A percentile compares a stretch with the other conserved stretches of the same genome.
Conservation (phyloP, 2,113 vertebrate species). For the Sinocyclocheilus maitianheensis region DNA sequence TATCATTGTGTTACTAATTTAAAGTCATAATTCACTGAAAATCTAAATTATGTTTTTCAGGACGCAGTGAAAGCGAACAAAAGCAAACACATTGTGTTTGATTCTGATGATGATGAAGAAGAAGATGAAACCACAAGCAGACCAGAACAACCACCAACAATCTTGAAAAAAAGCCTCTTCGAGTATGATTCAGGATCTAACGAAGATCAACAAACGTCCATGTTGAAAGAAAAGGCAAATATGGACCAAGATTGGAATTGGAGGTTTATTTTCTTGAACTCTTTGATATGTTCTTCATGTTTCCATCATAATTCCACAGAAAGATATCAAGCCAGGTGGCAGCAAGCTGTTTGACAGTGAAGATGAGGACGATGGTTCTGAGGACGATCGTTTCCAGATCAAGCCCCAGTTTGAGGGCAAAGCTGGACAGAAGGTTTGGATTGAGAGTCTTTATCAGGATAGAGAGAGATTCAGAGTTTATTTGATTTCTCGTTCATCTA, state of each 20-base stretch:
- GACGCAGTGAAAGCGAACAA: conserved; percentile 71
- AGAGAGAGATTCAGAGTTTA: neutral
- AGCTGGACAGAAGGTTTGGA: conserved; percentile 88
- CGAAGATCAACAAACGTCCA: conserved; percentile 49
- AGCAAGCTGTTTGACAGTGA: conserved; percentile 84
- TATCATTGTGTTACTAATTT: neutral
- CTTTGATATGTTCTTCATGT: neutral
- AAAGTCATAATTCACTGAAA: neutral
- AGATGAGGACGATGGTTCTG: conserved; percentile 70
- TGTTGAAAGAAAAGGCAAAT: conserved; percentile 55
- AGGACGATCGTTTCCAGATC: conserved; percentile 79
- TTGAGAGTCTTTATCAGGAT: neutral
- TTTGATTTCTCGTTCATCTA: neutral
- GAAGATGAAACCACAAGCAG: conserved; percentile 41
- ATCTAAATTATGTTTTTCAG: conserved; percentile 62
- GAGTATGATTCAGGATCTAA: conserved; percentile 42
- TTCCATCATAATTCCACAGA: conserved; percentile 47
- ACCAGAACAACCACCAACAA: neutral
- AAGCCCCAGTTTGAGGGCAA: conserved; percentile 93
- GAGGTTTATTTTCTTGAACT: neutral
- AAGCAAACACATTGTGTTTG: conserved; percentile 85
- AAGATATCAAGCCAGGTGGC: conserved; percentile 47
- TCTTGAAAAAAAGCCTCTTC: conserved; percentile 55
- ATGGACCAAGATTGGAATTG: neutral
- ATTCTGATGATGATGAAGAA: conserved; percentile 78